Percentiles rank a stretch among this genome's conserved stretches.
These are phyloP conservation scores for Miltochrista miniata DNA, from an alignment of 2,888 invertebrate genomes.

Conservation along the genomic window DNA sequence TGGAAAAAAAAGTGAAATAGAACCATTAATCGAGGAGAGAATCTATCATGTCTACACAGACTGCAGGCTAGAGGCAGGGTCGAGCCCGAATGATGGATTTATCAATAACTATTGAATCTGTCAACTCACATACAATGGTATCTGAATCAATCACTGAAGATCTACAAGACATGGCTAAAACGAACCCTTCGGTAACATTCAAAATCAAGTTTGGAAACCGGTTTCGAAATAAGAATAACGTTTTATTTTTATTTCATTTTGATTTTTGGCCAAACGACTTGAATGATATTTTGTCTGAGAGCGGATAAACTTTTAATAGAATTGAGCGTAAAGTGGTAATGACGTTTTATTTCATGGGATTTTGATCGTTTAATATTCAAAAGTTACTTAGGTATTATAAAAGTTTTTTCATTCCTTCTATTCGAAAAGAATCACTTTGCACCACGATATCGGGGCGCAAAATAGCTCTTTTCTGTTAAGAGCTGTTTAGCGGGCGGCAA, in stretches of 20 bases:
- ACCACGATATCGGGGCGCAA: no score
- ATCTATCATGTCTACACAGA: constrained; percentile 29
- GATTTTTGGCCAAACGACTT: no score
- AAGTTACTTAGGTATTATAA: background rate
- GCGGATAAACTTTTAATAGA: constrained; percentile 31
- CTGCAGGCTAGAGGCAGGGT: constrained; percentile 1
- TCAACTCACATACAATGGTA: constrained; percentile 4
- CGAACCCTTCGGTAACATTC: no score
- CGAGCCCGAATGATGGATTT: constrained; percentile 11
- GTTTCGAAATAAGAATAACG: no score
- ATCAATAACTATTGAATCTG: constrained; percentile 10
- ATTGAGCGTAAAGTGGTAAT: constrained; percentile 24
- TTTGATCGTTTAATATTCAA: background rate
- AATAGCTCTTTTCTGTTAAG: no score
- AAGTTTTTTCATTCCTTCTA: no score
- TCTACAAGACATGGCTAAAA: constrained; percentile 2
- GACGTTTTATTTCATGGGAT: constrained; percentile 12
- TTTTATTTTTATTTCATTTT: no score
- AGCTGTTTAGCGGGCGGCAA: no score
- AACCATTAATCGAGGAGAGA: background rate
- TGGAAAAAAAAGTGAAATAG: no score
- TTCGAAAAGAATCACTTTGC: background rate
- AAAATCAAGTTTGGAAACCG: no score
- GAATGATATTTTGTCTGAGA: background rate
- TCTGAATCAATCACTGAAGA: no score